Conservation (phyloP, 2,888 invertebrate genomes). For the Sarcophaga subvicina region DNA sequence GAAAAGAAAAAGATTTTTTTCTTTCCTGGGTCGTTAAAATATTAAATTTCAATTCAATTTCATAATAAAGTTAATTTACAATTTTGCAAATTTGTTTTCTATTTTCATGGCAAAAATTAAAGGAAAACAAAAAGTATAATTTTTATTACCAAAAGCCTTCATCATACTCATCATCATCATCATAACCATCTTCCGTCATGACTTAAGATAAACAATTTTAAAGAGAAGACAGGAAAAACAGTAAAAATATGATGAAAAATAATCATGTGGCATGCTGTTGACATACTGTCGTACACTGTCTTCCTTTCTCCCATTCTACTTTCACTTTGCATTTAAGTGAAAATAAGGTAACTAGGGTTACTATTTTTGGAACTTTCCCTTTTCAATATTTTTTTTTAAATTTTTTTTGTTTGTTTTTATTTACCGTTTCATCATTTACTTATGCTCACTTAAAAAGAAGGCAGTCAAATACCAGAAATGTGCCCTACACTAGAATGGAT, state of each 20-base stretch:
- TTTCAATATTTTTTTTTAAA: not conserved
- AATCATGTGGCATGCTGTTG: slow-evolving; percentile 56
- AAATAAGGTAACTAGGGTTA: slow-evolving; percentile 48
- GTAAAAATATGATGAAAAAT: not conserved
- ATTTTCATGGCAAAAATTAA: not conserved
- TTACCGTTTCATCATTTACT: too few species aligned
- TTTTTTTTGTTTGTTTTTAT: not conserved
- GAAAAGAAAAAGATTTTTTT: too few species aligned
- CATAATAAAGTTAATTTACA: slow-evolving; percentile 22
- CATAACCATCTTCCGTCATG: slow-evolving; percentile 14
- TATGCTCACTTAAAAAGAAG: too few species aligned
- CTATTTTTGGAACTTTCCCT: slow-evolving; percentile 49
- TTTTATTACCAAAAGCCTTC: not conserved
- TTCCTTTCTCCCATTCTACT: too few species aligned
- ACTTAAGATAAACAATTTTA: slow-evolving; percentile 3
- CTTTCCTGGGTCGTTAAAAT: too few species aligned
- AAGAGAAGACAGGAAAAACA: slow-evolving; percentile 8
- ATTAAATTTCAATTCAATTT: not conserved
- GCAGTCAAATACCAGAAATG: too few species aligned
- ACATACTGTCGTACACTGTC: slow-evolving; percentile 31
- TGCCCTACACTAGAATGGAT: too few species aligned
- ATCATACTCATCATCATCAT: not conserved
- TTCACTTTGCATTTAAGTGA: slow-evolving; percentile 46
- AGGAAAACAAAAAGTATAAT: not conserved
- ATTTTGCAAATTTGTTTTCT: slow-evolving; percentile 12